Evolutionary conservation across 2,113 vertebrate species (phyloP).

Genomic region (Mixornis gularis): DNA sequence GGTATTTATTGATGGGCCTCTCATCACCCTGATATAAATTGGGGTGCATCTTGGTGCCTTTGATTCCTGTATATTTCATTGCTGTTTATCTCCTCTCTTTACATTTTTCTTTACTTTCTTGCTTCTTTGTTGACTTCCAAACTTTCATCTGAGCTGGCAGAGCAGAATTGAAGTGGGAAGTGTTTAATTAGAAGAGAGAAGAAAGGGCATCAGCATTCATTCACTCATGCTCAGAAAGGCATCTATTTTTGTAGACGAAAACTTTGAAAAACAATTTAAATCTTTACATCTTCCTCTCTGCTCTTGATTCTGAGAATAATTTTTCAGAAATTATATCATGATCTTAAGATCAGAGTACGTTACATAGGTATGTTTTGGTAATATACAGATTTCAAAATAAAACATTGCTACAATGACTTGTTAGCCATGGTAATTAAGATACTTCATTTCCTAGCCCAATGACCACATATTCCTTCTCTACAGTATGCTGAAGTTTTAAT

Average conservation of each 20-base stretch:
- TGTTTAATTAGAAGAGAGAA: constrained; percentile 8
- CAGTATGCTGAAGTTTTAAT: neutral
- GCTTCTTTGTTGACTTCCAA: neutral
- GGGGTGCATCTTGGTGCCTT: neutral
- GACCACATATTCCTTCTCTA: neutral
- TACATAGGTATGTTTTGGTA: neutral
- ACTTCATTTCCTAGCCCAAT: neutral
- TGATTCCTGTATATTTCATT: neutral
- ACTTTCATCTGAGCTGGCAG: neutral
- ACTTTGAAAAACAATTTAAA: neutral
- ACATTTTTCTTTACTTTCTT: neutral
- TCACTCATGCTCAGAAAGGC: neutral
- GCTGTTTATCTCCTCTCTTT: neutral
- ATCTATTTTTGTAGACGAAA: neutral
- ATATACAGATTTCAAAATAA: neutral
- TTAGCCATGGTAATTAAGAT: neutral
- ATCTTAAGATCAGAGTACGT: neutral
- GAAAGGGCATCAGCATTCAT: neutral
- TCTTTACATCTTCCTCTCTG: neutral
- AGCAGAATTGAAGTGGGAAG: constrained; percentile 46
- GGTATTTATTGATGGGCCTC: neutral
- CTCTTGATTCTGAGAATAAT: neutral
- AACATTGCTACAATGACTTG: neutral
- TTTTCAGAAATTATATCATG: neutral
- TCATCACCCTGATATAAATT: neutral